phyloP scores from a whole-genome alignment of 2,888 invertebrate genomes.

The Drosophila paramelanica region DNA sequence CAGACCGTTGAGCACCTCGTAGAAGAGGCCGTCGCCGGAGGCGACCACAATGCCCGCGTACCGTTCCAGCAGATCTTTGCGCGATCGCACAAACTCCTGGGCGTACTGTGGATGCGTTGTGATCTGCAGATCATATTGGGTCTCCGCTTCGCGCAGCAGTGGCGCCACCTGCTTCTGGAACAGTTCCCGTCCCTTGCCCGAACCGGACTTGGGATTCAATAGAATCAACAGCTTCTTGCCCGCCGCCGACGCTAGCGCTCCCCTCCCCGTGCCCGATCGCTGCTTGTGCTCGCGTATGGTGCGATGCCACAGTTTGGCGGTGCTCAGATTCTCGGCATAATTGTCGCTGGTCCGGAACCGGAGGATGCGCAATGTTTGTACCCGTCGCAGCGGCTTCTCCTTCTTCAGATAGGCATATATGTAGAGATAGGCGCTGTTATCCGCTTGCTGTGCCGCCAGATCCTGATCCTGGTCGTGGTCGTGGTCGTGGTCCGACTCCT shows the following conservation, averaged over 20 bases:
- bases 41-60: slow-evolving; percentile 89
- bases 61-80: slow-evolving; percentile 87
- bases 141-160: slow-evolving; percentile 93
- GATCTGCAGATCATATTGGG: slow-evolving; percentile 93
- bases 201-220: slow-evolving; percentile 97
- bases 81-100: slow-evolving; percentile 89
- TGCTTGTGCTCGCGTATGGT: slow-evolving; percentile 89
- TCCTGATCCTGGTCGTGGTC: background rate
- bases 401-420: slow-evolving; percentile 93
- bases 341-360: slow-evolving; percentile 93
- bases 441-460: slow-evolving; percentile 86
- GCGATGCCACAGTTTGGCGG: slow-evolving; percentile 92
- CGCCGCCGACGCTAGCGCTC: background rate
- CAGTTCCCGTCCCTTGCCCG: slow-evolving; percentile 93
- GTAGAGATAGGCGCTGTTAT: slow-evolving; percentile 93
- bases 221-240: slow-evolving; percentile 88
- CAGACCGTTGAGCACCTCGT: slow-evolving; percentile 95
- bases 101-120: slow-evolving; percentile 95
- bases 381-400: slow-evolving; percentile 89
- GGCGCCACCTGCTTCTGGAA: slow-evolving; percentile 95
- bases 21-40: slow-evolving; percentile 93
- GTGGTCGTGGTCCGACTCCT: slow-evolving; percentile 3
- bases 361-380: slow-evolving; percentile 92
- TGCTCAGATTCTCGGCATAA: slow-evolving; percentile 92
- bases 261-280: background rate